Conservation (phyloP, 2,888 invertebrate species). For the Zootermopsis nevadensis region DNA sequence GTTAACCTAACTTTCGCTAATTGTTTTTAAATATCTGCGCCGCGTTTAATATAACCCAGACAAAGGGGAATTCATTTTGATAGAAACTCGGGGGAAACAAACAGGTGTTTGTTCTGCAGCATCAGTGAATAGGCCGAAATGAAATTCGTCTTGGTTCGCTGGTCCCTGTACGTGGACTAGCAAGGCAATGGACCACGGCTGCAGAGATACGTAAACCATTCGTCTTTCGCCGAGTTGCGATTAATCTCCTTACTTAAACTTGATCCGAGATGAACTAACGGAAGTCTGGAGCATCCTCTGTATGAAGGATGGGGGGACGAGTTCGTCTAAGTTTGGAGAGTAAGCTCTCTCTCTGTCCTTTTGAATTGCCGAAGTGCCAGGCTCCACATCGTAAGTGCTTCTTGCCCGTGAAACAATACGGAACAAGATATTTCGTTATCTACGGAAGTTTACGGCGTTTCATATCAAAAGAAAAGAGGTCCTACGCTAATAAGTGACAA, state of each 20-base stretch:
- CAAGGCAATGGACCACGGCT: neutral
- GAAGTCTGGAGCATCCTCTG: neutral
- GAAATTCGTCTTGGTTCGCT: neutral
- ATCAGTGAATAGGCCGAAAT: neutral
- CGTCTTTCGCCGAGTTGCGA: neutral
- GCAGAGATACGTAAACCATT: neutral
- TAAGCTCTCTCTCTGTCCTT: neutral
- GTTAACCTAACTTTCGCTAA: no score
- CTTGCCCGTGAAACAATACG: neutral
- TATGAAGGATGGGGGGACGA: neutral
- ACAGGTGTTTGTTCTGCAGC: no score
- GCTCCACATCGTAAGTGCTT: neutral
- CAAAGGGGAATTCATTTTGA: no score
- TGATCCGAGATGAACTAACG: conserved; percentile 37
- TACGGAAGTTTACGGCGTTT: neutral
- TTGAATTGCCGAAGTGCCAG: neutral
- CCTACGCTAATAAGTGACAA: no score
- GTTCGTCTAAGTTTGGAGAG: neutral
- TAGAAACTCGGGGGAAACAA: no score
- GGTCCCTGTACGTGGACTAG: no score
- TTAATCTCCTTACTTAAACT: conserved; percentile 31
- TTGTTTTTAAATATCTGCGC: no score
- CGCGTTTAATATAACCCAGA: no score
- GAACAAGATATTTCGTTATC: neutral
- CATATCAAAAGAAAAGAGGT: no score